Evolutionary conservation across 2,797 vertebrate genomes (phyloP).

Genomic region (Staurois parvus): DNA sequence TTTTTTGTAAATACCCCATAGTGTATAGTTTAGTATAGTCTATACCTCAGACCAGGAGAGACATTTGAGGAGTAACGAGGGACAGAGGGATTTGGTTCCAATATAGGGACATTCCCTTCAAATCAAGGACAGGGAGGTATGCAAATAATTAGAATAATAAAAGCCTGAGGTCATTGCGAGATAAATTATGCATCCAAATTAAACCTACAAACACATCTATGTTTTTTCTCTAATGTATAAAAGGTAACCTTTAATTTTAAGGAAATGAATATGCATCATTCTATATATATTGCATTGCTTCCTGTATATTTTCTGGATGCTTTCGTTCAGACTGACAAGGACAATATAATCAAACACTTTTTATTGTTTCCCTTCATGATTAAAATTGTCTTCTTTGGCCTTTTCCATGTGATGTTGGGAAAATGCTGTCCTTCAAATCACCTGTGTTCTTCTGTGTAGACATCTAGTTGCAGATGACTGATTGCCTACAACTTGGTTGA

Average conservation of each 20-base stretch:
- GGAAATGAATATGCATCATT: not conserved
- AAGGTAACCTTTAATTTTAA: not conserved
- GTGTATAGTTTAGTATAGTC: too few relatives aligned
- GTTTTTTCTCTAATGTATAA: not conserved
- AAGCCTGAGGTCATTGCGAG: too few relatives aligned
- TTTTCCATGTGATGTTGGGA: conserved; percentile 17
- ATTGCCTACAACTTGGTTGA: conserved; percentile 52
- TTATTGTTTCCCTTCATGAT: conserved; percentile 9
- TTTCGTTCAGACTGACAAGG: conserved; percentile 4
- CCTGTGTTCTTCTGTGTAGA: conserved; percentile 47
- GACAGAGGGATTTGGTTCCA: too few relatives aligned
- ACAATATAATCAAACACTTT: conserved; percentile 44
- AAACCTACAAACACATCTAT: not conserved
- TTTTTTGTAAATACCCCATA: too few relatives aligned
- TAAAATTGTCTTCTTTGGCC: conserved; percentile 22
- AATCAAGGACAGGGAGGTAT: too few relatives aligned
- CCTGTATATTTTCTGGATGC: conserved; percentile 6
- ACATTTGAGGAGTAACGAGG: too few relatives aligned
- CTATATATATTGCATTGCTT: not conserved
- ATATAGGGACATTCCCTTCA: too few relatives aligned
- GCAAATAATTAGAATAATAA: not conserved
- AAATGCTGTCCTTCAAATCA: conserved; percentile 56
- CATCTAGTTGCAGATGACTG: conserved; percentile 54
- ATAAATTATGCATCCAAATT: not conserved
- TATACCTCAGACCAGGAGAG: too few relatives aligned